Conservation (phyloP, 2,888 invertebrate genomes). For the Cybosia mesomella region DNA sequence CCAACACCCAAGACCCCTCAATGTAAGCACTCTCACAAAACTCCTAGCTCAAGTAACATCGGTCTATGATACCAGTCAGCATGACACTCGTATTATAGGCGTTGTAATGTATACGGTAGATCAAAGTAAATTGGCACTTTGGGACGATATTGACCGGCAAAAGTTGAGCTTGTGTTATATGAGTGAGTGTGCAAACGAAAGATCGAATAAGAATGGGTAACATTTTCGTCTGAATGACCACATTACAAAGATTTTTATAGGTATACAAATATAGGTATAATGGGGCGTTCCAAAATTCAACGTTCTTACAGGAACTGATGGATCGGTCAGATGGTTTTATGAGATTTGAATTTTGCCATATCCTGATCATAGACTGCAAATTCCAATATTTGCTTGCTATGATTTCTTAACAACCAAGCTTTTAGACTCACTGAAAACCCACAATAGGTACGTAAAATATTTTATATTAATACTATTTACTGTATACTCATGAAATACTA, state of each 20-base stretch:
- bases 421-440: no score
- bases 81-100: background rate
- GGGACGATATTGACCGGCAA: background rate
- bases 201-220: conserved; percentile 8
- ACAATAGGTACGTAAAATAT: no score
- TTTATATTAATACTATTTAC: no score
- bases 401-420: no score
- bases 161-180: conserved; percentile 3
- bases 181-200: background rate
- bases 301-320: background rate
- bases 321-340: background rate
- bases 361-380: no score
- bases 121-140: conserved; percentile 7
- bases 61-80: conserved; percentile 17
- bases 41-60: conserved; percentile 15
- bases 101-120: background rate
- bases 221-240: conserved; percentile 14
- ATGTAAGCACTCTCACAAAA: background rate
- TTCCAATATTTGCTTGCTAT: no score
- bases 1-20: conserved; percentile 44
- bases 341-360: no score
- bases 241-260: background rate
- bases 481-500: no score
- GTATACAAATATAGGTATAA: background rate
- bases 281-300: background rate